Evolutionary conservation across 2,797 vertebrate species (phyloP).

Genomic region (Enteromius afrohamiltoni): DNA sequence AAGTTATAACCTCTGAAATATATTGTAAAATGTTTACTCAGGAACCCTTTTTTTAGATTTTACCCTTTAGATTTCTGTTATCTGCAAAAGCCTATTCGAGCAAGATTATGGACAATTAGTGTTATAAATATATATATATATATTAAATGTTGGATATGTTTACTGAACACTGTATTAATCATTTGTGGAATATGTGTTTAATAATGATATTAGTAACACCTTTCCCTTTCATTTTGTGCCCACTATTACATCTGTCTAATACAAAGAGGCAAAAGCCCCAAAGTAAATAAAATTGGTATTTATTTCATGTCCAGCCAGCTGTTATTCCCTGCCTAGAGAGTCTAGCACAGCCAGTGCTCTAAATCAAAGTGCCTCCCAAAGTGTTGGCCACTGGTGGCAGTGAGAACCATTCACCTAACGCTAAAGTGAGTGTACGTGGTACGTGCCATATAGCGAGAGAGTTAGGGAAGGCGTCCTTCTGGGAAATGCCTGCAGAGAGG

Average conservation of each 20-base stretch:
- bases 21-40: not conserved
- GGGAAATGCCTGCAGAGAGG: slow-evolving; percentile 43
- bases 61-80: not conserved
- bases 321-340: not conserved
- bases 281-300: not conserved
- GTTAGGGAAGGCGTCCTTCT: slow-evolving; percentile 30
- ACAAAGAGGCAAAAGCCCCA: not conserved
- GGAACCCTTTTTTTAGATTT: no score
- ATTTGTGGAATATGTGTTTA: not conserved
- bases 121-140: no score
- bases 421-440: slow-evolving; percentile 67
- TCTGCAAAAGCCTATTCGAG: not conserved
- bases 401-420: not conserved
- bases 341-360: not conserved
- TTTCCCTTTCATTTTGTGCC: not conserved
- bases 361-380: slow-evolving; percentile 11
- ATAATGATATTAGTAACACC: not conserved
- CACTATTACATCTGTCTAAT: not conserved
- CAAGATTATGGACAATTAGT: not conserved
- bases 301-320: slow-evolving; percentile 19
- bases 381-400: not conserved
- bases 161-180: not conserved
- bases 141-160: not conserved
- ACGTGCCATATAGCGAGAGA: slow-evolving; percentile 61
- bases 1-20: slow-evolving; percentile 54